Evolutionary conservation across 2,888 invertebrate species (phyloP), one percentile per base, ranked within the genome.

Genomic region (Polylopha cassiicola): DNA sequence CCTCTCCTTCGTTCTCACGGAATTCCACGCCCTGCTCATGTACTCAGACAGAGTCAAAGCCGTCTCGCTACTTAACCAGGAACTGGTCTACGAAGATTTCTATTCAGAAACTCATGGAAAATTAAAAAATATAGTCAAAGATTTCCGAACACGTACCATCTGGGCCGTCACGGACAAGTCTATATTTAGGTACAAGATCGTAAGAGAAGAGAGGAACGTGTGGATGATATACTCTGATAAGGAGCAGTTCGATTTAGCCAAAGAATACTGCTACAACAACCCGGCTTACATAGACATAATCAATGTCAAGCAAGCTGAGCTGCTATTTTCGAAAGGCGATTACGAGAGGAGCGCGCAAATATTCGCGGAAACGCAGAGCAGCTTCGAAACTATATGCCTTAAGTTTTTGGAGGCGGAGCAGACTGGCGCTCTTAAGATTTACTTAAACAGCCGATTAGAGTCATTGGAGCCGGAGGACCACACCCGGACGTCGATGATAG

Each of bases 301-400:
- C 0, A 87, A 95, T 14, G 91, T 93, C 0, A 93, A 93, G 66
- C 95, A 98, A 73, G 98, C 98, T 0, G 95, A 97, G 58, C 87
- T 92, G 60, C 86, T 93, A 2, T 98, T 97, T 60, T 88, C 89
- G 3, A 89, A 91, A 48, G 90, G 91, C 41, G 88, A 93, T 74
- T 97, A 91, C 57, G 89, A 92, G 43, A 88, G 90, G 51, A 96
- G 97, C 68, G 99, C 99, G 0, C 87, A 91, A 54, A 89, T 94
- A 50, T 98, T 93, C 69, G 96, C 98, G 0, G 92, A 95, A 58
- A 97, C 98, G 0, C 91, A 93, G 55, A 92, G 93, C 23, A 94
- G 97, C 10, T 98, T 99, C 67, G 99, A 99, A 80, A 95, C 95
- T 55, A 91, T 98, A 20, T 95, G 97, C 37, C 84, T 99, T 6